Conservation (phyloP, 2,797 vertebrate species). For the Pangasius larnaudii region DNA sequence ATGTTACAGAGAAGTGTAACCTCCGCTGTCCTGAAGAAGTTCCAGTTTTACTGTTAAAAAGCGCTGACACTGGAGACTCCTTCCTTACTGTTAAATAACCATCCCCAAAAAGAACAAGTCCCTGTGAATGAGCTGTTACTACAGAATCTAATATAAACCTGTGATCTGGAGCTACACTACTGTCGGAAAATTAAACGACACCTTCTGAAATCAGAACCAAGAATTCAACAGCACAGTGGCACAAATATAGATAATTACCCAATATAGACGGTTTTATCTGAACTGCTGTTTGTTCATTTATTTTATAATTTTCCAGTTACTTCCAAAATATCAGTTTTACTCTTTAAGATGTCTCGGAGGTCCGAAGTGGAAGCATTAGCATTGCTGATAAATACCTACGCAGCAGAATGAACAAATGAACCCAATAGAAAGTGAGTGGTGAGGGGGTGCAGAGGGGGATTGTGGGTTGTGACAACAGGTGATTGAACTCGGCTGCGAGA, state of each 20-base stretch:
- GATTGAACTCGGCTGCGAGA: conserved; percentile 69
- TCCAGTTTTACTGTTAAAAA: neutral
- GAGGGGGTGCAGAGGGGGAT: conserved; percentile 39
- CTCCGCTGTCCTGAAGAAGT: no score
- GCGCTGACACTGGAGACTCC: neutral
- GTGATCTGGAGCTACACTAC: neutral
- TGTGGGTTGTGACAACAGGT: conserved; percentile 73
- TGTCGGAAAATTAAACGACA: neutral
- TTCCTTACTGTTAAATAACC: neutral
- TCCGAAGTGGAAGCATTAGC: neutral
- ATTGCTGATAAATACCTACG: conserved; percentile 13
- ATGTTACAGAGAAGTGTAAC: neutral
- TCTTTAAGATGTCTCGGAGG: neutral
- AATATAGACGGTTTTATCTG: neutral
- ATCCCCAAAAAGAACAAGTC: neutral
- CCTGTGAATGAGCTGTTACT: neutral
- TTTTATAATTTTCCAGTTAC: neutral
- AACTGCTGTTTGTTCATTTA: neutral
- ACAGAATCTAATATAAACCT: neutral
- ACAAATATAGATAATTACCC: neutral
- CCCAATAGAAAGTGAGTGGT: conserved; percentile 4
- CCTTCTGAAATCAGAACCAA: neutral
- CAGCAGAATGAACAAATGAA: conserved; percentile 21
- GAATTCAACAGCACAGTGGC: neutral
- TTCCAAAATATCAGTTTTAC: neutral